Base-by-base conservation (phyloP, 2,113 vertebrate genomes). In the Eudyptes chrysolophus region DNA sequence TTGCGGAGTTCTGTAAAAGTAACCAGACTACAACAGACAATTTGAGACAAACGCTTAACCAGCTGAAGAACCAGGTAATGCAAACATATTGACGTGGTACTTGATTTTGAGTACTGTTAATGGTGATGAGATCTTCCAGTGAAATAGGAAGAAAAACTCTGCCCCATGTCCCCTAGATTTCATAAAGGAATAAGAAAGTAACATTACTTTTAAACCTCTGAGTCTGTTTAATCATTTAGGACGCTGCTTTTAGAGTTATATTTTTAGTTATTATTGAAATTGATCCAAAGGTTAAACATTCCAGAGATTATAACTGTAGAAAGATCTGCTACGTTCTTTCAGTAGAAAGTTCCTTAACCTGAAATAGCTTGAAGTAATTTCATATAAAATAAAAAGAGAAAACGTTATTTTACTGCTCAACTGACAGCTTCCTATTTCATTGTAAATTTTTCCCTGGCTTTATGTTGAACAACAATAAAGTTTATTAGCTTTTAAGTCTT, bases 1-100 rank as follows among this genome's bases (percentile, higher is more conserved):
- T 99, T 55, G 98, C 99, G 8, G 99, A 99, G 89, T 99, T 99
- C 98, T 99, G 99, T 98, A 99, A 98, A 98, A 99, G 98, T 94
- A 99, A 99, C 72, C 99, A 99, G 97, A 99, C 98, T 34, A 99
- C 99, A 89, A 99, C 99, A 12, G 99, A 99, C 95, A 98, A 96
- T 52, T 98, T 99, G 95, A 99, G 99, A 95, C 99, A 99, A 94
- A 99, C 98, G 2, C 98, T 99, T 49, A 98, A 98, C 90, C 98
- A 99, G 48, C 98, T 99, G 97, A 99, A 99, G 97, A 99, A 99
- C 96, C 99, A 99, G 99, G 99, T 99, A 98, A 97, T 42, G 71
- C 13, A 60, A 74, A 26, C 0, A 0, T 87, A 21, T 7, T 64
- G 77, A 55, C 19, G 4, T 20, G 54, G 25, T 72, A n/a, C 22